A percentile compares a stretch with the other conserved stretches of the same genome.
Conservation (phyloP, 2,797 vertebrate genomes). For the Onychomys arenicola region DNA sequence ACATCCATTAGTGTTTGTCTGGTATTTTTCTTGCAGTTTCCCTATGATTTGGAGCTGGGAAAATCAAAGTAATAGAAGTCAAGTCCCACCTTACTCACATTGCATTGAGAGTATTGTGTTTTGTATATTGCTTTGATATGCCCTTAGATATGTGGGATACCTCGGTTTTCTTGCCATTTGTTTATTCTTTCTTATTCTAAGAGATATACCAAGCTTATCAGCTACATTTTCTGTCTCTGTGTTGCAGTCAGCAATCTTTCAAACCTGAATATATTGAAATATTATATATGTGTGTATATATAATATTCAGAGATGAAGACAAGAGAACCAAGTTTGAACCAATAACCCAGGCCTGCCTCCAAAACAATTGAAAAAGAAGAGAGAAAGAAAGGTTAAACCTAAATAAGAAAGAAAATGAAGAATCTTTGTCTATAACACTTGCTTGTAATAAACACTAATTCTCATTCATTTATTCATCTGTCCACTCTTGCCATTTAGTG, state of each 20-base stretch:
- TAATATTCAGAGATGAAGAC: background rate
- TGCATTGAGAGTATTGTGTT: background rate
- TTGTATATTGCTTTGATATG: background rate
- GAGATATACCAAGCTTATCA: background rate
- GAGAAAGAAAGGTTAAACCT: background rate
- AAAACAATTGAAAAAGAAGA: background rate
- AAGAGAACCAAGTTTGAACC: background rate
- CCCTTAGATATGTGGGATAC: too few species aligned
- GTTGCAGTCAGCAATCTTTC: background rate
- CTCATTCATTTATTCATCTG: background rate
- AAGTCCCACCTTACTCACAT: background rate
- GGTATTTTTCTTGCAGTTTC: background rate
- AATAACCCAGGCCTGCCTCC: background rate
- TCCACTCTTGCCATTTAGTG: background rate
- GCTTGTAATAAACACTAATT: background rate
- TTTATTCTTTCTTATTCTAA: background rate
- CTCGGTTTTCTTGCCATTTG: background rate
- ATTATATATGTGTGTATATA: background rate
- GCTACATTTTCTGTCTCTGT: background rate
- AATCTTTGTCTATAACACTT: background rate
- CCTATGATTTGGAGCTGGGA: background rate
- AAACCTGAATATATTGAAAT: background rate
- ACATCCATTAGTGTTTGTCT: background rate
- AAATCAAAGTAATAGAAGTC: background rate
- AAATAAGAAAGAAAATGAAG: conserved; percentile 45